Base-by-base conservation (phyloP, 2,888 invertebrate species). In the Synanthedon myopaeformis region DNA sequence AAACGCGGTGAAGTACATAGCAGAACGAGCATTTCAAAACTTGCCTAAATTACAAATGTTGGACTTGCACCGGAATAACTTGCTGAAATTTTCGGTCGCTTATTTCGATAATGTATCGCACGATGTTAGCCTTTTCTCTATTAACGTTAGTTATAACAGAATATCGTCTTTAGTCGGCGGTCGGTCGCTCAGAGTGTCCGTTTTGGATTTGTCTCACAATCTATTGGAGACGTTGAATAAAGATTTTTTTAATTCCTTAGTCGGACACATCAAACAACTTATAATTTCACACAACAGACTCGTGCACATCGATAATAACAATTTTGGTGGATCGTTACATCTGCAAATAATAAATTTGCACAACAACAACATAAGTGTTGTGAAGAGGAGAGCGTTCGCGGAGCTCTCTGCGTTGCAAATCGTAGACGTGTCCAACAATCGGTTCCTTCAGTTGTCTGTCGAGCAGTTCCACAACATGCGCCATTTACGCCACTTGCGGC, bases 51-150 rank as follows among this genome's bases (percentile, higher is more conserved):
- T 96, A 53, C 89, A 91, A 52, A 90, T 91, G 54, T 75, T 96
- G 12, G 94, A 96, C 70, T 74, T 95, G 54, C 94, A 93, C 70
- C 90, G 91, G 58, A 96, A 96, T 69, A 85, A 89, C 45, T 72
- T 95, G 35, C 82, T 87, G 0, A 87, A 90, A 35, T 85, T 96
- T 53, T 90, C 91, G 0, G 79, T 92, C 54, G 89, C 87, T 58
- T 86, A 86, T 55, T 92, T 94, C 62, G 82, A 89, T 17, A 91
- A 91, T 63, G 88, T 92, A 3, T 91, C 92, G 0, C 88, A 86
- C 45, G 76, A 86, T 0, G 90, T 90, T 49, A 77, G 80, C 3
- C 90, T 90, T 12, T 81, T 95, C 55, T 85, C 90, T 1, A 80
- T 95, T 12, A 95, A 95, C 68, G 86, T 92, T 4, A 95, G 94